These are phyloP conservation scores for Gavialis gangeticus DNA, from an alignment of 2,113 vertebrate species.

Conservation along the genomic window DNA sequence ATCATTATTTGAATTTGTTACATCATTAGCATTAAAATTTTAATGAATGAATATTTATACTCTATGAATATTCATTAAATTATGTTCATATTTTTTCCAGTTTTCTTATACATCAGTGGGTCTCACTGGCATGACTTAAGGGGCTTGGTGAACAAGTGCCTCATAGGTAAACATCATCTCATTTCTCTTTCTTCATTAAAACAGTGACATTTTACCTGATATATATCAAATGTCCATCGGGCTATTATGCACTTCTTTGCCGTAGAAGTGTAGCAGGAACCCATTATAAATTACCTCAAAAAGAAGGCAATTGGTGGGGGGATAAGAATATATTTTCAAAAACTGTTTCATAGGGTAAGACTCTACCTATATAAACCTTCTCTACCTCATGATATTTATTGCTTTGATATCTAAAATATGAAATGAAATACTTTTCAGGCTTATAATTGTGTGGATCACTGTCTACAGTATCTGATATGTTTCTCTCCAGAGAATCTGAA, in stretches of 20 bases:
- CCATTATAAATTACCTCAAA: background rate
- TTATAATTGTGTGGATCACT: conserved; percentile 43
- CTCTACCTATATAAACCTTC: background rate
- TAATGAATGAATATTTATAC: background rate
- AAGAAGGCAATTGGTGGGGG: background rate
- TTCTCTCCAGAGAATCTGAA: conserved; percentile 30
- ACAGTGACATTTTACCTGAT: background rate
- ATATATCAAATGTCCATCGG: background rate
- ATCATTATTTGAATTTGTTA: background rate
- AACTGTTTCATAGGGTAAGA: conserved; percentile 13
- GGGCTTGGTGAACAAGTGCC: background rate
- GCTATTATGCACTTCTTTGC: background rate
- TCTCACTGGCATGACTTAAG: background rate
- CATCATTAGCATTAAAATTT: background rate
- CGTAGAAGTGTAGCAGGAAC: background rate
- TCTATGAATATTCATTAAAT: conserved; percentile 1
- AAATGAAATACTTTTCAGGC: conserved; percentile 34
- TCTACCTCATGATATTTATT: background rate
- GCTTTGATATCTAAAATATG: conserved; percentile 41
- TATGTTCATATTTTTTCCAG: background rate
- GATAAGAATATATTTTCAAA: background rate
- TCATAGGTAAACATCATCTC: background rate
- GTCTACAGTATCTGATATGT: conserved; percentile 23
- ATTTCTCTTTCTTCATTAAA: background rate
- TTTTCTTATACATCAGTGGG: background rate